Conservation (phyloP, 2,113 vertebrate species). For the Odocoileus hemionus region DNA sequence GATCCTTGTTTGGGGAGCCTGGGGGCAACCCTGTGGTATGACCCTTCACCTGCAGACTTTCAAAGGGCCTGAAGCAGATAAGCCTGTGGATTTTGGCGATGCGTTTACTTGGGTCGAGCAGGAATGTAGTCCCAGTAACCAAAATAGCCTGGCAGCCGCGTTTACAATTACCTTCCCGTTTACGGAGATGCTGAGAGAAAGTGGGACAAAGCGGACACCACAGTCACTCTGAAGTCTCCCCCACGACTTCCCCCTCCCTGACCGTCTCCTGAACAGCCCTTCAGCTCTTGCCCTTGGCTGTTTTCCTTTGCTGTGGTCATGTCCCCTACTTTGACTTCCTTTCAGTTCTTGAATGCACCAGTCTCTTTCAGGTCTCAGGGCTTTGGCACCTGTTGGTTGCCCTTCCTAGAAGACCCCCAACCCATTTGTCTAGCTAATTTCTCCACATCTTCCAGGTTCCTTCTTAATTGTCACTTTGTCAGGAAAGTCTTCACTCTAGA, state of each 20-base stretch:
- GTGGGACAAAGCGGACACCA: not conserved
- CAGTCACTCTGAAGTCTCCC: not conserved
- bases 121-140: conserved; percentile 81
- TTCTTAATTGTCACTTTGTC: not conserved
- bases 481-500: not conserved
- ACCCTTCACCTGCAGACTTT: not conserved
- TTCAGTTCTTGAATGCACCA: not conserved
- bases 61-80: conserved; percentile 43
- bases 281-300: not conserved
- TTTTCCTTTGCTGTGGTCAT: not conserved
- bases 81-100: conserved; percentile 70
- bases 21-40: rapidly evolving
- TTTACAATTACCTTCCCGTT: not conserved
- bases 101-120: conserved; percentile 68
- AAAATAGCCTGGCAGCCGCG: conserved; percentile 60
- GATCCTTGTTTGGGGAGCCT: not conserved
- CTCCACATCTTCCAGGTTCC: not conserved
- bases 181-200: conserved; percentile 25
- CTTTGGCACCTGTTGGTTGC: not conserved
- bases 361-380: not conserved
- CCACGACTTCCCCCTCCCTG: rapidly evolving
- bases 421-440: not conserved
- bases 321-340: not conserved
- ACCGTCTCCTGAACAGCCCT: not conserved
- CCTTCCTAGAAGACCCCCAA: not conserved